phyloP scores from a whole-genome alignment of 1,140 invertebrate genomes.

The Aphelenchoides fujianensis region DNA sequence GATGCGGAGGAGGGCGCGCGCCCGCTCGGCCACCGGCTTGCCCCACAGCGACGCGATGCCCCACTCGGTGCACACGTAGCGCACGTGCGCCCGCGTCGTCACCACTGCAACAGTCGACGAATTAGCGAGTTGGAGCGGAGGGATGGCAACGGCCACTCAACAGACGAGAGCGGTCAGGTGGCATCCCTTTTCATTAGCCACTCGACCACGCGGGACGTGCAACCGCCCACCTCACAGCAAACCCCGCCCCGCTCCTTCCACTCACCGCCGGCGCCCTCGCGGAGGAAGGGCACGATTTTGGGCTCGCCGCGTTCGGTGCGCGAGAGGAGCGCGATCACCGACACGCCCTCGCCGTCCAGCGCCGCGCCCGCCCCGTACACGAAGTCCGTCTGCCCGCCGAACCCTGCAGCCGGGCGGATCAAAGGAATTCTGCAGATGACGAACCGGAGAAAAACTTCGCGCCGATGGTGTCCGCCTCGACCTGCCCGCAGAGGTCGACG shows the following conservation, averaged over 20 bases:
- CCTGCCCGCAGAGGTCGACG: constrained; percentile 91
- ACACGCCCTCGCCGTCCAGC: constrained; percentile 82
- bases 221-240: too few species aligned
- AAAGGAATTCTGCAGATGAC: too few species aligned
- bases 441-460: constrained; percentile 86
- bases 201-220: too few species aligned
- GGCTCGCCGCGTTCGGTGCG: constrained; percentile 78
- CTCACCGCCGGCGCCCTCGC: constrained; percentile 62
- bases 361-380: constrained; percentile 84
- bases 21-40: constrained; percentile 80
- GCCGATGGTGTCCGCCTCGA: constrained; percentile 85
- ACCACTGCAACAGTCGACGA: too few species aligned
- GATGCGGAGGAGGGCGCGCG: constrained; percentile 81
- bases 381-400: constrained; percentile 91
- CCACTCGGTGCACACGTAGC: constrained; percentile 83
- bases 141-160: too few species aligned
- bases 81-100: constrained; percentile 79
- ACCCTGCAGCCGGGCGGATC: too few species aligned
- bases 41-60: constrained; percentile 86
- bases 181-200: too few species aligned
- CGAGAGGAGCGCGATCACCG: constrained; percentile 86
- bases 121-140: too few species aligned
- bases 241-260: too few species aligned
- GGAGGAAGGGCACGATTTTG: constrained; percentile 82
- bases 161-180: too few species aligned